These are phyloP conservation scores for Coranthus polyacanthus DNA, from an alignment of 2,797 vertebrate species.

Conservation along the genomic window DNA sequence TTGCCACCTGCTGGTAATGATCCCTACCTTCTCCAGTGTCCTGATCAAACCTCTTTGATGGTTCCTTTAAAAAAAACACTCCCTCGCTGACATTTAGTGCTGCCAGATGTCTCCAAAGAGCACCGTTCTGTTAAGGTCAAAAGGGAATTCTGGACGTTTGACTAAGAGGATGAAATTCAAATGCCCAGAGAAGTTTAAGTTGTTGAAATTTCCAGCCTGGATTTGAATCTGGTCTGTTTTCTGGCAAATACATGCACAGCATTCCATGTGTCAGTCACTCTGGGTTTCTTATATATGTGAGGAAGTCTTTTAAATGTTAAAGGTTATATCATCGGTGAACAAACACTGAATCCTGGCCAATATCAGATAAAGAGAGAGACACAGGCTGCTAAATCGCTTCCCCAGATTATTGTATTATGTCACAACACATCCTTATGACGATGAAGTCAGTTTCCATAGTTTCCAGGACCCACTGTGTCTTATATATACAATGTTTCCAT, in stretches of 20 bases:
- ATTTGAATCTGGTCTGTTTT: conserved; percentile 11
- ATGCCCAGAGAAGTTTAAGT: conserved; percentile 7
- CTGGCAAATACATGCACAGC: background rate
- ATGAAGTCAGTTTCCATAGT: too few species aligned
- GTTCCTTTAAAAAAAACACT: conserved; percentile 28
- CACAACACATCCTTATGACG: too few species aligned
- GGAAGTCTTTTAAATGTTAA: conserved; percentile 8
- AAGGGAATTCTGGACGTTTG: conserved; percentile 22
- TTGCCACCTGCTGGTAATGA: conserved; percentile 82
- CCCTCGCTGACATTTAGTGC: conserved; percentile 45
- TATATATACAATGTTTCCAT: too few species aligned
- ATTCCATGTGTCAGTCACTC: conserved; percentile 7
- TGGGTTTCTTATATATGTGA: background rate
- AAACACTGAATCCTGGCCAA: background rate
- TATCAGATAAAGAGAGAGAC: background rate
- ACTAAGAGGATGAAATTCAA: conserved; percentile 25
- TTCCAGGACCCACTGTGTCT: too few species aligned
- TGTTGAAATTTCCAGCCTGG: background rate
- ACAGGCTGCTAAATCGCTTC: background rate
- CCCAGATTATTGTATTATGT: background rate
- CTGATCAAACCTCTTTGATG: conserved; percentile 18
- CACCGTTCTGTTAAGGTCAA: conserved; percentile 41
- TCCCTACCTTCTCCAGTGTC: conserved; percentile 11
- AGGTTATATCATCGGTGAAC: background rate
- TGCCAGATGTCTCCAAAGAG: conserved; percentile 25